Percentiles rank a stretch among this genome's conserved stretches.
Evolutionary conservation across 30 jellyfish, hydroid and myxozoan genomes (phyloP).

Genomic region (Cassiopea andromeda): DNA sequence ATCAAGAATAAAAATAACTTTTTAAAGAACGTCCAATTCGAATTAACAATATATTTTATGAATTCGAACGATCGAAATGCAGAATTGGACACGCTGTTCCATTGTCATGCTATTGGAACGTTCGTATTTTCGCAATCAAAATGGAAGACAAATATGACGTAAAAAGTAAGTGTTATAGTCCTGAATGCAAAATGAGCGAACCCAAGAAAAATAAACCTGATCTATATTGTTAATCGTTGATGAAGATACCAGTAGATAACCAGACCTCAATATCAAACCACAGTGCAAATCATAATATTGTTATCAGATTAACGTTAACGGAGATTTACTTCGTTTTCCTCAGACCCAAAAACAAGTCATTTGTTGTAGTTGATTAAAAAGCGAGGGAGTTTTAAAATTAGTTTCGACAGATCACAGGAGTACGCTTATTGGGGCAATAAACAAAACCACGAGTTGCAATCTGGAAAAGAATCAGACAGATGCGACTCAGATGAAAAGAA

Average conservation of each 20-base stretch:
- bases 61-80: neutral
- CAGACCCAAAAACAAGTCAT: neutral
- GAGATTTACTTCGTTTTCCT: neutral
- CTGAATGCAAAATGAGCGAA: no score
- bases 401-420: no score
- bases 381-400: constrained; percentile 8
- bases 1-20: neutral
- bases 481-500: no score
- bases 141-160: no score
- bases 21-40: neutral
- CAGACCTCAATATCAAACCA: neutral
- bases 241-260: neutral
- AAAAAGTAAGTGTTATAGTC: no score
- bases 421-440: neutral
- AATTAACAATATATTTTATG: no score
- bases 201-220: neutral
- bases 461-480: no score
- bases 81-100: neutral
- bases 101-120: neutral
- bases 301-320: neutral
- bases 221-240: neutral
- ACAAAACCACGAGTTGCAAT: neutral
- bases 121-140: no score
- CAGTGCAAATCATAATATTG: constrained; percentile 3
- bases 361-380: neutral